Conservation (phyloP, 2,888 invertebrate genomes). For the Eucera pruinosa region DNA sequence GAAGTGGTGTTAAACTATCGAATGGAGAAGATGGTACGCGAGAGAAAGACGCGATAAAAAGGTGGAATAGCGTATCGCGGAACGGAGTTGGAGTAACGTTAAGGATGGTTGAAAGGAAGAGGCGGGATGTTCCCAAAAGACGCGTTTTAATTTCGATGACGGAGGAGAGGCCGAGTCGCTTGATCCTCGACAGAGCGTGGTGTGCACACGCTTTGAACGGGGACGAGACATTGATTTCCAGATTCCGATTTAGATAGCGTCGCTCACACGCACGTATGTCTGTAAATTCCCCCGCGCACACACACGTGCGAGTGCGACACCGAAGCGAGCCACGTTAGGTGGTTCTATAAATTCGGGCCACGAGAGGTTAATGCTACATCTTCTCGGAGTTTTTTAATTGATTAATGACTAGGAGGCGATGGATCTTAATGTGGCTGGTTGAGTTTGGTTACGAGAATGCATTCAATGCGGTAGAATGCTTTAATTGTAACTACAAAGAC, state of each 20-base stretch:
- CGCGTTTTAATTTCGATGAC: slow-evolving; percentile 36
- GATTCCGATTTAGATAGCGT: slow-evolving; percentile 76
- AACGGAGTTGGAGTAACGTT: background rate
- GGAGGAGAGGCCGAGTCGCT: slow-evolving; percentile 9
- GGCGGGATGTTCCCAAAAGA: slow-evolving; percentile 10
- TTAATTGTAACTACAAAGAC: too few species aligned
- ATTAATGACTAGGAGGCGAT: too few species aligned
- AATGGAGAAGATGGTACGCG: background rate
- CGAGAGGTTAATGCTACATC: too few species aligned
- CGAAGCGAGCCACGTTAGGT: too few species aligned
- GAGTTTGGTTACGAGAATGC: too few species aligned
- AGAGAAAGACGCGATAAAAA: too few species aligned
- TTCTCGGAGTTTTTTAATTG: too few species aligned
- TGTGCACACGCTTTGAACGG: slow-evolving; percentile 30
- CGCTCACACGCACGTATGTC: slow-evolving; percentile 32
- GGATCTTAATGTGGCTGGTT: too few species aligned
- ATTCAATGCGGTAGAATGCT: too few species aligned
- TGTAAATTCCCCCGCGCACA: slow-evolving; percentile 26
- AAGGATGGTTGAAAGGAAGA: background rate
- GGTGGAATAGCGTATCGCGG: too few species aligned
- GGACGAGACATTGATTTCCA: slow-evolving; percentile 73
- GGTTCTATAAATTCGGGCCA: too few species aligned
- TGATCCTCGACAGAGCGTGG: slow-evolving; percentile 2
- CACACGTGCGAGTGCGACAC: slow-evolving; percentile 4
- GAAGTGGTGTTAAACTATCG: too few species aligned